Evolutionary conservation across 2,888 invertebrate genomes (phyloP), one percentile per base, ranked within the genome.

Genomic region (Acronicta psi): DNA sequence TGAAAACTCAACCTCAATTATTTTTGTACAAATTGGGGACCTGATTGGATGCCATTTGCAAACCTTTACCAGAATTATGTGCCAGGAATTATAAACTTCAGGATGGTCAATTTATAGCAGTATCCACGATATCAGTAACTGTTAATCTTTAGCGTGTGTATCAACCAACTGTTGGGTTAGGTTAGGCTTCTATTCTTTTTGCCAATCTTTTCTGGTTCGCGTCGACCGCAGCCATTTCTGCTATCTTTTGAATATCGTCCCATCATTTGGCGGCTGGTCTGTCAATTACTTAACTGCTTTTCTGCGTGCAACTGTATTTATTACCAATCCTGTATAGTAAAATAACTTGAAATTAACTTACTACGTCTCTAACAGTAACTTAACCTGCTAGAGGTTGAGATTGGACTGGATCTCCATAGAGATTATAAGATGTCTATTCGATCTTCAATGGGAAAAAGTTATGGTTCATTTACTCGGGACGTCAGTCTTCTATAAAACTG

Each of bases 1-100:
- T 20, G 5, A 16, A 25, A 17, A 40, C 37, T 20, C 10, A 60
- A 47, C 40, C 43, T 60, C 68, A 53, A 36, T 53, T 0, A 20
- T 25, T 59, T 41, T 59, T 11, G n/a, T 34, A 37, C 14, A 47
- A 13, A 43, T 44, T 47, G 11, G 37, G 34, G 14, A 41, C 1
- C 13, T 43, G 10, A 29, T 37, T 10, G 36, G 14, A 40, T 17
- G 23, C 13, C 29, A 56, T 51, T 56, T 51, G 13, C 2, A 25
- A 38, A 40, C 36, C 25, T 25, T 14, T 14, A 47, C 11, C 23
- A 38, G 23, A 61, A 36, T 37, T 49, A 31, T 41, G 40, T 51
- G 43, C 38, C 37, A 40, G 43, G 25, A 34, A 41, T 13, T 1
- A 25, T 36, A 52, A 23, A 23, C 8, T 25, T 49, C 36, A 51